Percentiles rank a stretch among this genome's conserved stretches.
These are phyloP conservation scores for Cylloceria caligata DNA, from an alignment of 2,888 invertebrate genomes.

Conservation along the genomic window DNA sequence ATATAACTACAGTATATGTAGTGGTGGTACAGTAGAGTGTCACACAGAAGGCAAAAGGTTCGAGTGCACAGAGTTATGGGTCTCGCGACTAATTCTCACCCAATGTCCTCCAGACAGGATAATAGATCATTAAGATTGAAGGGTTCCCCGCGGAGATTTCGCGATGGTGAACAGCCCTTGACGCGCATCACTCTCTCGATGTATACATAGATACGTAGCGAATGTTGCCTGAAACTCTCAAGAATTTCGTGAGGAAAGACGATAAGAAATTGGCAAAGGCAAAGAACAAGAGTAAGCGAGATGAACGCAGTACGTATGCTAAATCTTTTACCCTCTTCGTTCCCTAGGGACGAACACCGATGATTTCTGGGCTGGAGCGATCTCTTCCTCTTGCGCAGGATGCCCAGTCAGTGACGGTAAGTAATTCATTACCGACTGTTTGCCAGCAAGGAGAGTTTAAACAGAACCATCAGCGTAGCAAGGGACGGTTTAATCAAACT, in stretches of 20 bases:
- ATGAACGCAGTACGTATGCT: not conserved
- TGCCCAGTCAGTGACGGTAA: slow-evolving; percentile 64
- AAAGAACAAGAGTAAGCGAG: not conserved
- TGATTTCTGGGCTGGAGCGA: slow-evolving; percentile 47
- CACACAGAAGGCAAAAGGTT: slow-evolving; percentile 51
- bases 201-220: slow-evolving; percentile 5
- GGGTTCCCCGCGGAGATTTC: slow-evolving; percentile 55
- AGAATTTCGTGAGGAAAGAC: slow-evolving; percentile 13
- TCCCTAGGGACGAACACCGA: slow-evolving; percentile 32
- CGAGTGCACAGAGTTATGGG: slow-evolving; percentile 49
- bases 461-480: slow-evolving; percentile 47
- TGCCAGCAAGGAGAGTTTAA: slow-evolving; percentile 66
- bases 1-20: slow-evolving; percentile 31
- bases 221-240: slow-evolving; percentile 1
- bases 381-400: slow-evolving; percentile 12
- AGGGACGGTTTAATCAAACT: slow-evolving; percentile 68
- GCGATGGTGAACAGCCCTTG: slow-evolving; percentile 25
- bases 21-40: slow-evolving; percentile 27
- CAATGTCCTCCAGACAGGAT: slow-evolving; percentile 70
- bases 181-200: slow-evolving; percentile 10
- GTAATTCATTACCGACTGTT: slow-evolving; percentile 77
- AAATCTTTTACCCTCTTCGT: slow-evolving; percentile 35
- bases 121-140: slow-evolving; percentile 77
- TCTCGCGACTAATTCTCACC: slow-evolving; percentile 74
- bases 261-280: not conserved